Conservation (phyloP, 2,888 invertebrate genomes). For the Trissolcus brochymenae region DNA sequence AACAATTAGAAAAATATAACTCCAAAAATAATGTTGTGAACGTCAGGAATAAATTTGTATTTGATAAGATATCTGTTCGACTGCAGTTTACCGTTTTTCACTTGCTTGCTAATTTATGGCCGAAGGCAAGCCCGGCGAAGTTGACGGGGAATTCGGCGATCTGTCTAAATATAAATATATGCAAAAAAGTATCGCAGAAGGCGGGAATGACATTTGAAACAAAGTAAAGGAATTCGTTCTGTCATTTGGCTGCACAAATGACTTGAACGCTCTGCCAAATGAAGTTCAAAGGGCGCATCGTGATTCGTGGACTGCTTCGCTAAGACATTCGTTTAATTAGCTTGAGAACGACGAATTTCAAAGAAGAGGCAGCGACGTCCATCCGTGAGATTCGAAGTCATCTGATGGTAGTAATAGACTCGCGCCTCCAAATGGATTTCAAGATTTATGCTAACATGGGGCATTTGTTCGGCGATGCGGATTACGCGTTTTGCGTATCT, state of each 20-base stretch:
- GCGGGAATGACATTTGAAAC: constrained; percentile 45
- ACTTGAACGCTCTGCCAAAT: constrained; percentile 62
- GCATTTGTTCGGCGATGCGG: constrained; percentile 72
- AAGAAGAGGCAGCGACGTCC: constrained; percentile 61
- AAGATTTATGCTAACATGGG: constrained; percentile 76
- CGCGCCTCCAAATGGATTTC: constrained; percentile 75
- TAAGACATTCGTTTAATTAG: constrained; percentile 74
- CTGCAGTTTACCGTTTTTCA: constrained; percentile 20
- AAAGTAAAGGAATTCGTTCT: constrained; percentile 49
- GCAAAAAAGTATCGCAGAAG: constrained; percentile 39
- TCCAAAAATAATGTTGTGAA: too few species aligned
- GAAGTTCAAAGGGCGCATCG: constrained; percentile 69
- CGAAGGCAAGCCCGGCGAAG: constrained; percentile 11
- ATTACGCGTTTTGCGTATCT: constrained; percentile 63
- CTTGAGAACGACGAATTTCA: constrained; percentile 62
- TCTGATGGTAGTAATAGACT: constrained; percentile 71
- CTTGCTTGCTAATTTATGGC: constrained; percentile 26
- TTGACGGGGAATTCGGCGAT: constrained; percentile 26
- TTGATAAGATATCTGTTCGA: constrained; percentile 22
- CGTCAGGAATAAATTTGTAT: too few species aligned
- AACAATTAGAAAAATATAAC: too few species aligned
- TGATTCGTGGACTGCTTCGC: constrained; percentile 66
- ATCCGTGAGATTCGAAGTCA: constrained; percentile 60
- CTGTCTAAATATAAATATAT: constrained; percentile 51
- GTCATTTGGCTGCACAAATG: constrained; percentile 50